Evolutionary conservation across 2,888 invertebrate genomes (phyloP).

Genomic region (Phrixothrix hirtus): DNA sequence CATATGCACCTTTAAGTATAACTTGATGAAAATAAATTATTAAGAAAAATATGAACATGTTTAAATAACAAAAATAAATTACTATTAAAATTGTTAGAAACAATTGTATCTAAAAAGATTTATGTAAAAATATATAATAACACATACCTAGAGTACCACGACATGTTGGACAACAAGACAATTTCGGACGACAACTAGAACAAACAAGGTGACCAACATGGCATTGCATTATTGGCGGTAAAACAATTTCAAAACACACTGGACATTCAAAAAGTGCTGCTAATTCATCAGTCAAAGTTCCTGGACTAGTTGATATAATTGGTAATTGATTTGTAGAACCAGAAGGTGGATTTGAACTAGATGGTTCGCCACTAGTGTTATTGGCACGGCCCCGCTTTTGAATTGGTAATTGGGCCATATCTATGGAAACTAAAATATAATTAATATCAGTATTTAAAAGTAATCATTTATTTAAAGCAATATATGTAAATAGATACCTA

Average conservation of each 20-base stretch:
- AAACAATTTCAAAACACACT: conserved; percentile 98
- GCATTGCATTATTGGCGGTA: conserved; percentile 98
- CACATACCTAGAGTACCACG: conserved; percentile 83
- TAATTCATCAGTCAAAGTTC: conserved; percentile 80
- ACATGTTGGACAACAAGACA: conserved; percentile 97
- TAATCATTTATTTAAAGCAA: too few relatives aligned
- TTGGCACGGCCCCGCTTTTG: conserved; percentile 36
- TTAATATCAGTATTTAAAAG: too few relatives aligned
- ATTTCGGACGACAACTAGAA: conserved; percentile 94
- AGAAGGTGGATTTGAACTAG: conserved; percentile 25
- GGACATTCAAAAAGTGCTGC: conserved; percentile 93
- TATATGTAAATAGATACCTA: too few relatives aligned
- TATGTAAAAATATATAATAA: background rate
- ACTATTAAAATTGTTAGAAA: too few relatives aligned
- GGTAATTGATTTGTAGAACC: conserved; percentile 21
- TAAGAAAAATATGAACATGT: background rate
- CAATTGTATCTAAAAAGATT: background rate
- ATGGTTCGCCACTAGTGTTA: conserved; percentile 31
- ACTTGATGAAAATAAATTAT: background rate
- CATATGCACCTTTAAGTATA: too few relatives aligned
- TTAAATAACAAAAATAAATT: too few relatives aligned
- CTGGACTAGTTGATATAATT: conserved; percentile 59
- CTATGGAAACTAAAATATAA: background rate
- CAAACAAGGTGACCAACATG: conserved; percentile 99
- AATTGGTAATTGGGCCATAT: conserved; percentile 22